A percentile compares a stretch with the other conserved stretches of the same genome.
Evolutionary conservation across 2,113 vertebrate species (phyloP).

Genomic region (Canis aureus): DNA sequence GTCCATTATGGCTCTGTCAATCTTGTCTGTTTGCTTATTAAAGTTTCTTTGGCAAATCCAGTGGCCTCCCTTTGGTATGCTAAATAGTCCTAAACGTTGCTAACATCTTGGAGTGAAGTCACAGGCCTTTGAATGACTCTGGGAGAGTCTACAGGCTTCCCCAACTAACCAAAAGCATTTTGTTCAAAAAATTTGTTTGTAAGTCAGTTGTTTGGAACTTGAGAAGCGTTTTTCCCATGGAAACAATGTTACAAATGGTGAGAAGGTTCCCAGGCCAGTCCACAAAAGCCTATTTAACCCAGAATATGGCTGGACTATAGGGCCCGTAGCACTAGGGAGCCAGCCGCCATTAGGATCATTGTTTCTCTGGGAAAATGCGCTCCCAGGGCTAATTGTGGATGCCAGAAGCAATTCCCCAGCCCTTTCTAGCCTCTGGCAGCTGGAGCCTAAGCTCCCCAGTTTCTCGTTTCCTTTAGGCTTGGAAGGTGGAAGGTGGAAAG

Average conservation of each 20-base stretch:
- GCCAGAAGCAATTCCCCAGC: neutral
- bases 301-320: conserved; percentile 65
- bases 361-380: conserved; percentile 73
- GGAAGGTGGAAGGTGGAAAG: conserved; percentile 14
- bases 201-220: conserved; percentile 75
- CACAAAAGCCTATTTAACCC: conserved; percentile 75
- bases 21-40: conserved; percentile 74
- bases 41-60: conserved; percentile 62
- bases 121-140: conserved; percentile 75
- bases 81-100: conserved; percentile 66
- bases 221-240: conserved; percentile 74
- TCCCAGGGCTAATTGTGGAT: conserved; percentile 69
- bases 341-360: conserved; percentile 60
- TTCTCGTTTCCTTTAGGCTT: conserved; percentile 34
- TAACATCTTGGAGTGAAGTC: conserved; percentile 75
- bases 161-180: conserved; percentile 64
- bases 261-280: conserved; percentile 67
- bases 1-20: conserved; percentile 75
- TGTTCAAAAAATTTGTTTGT: conserved; percentile 75
- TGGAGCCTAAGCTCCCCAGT: neutral
- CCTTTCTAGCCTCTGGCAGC: conserved; percentile 48
- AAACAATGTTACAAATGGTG: conserved; percentile 75
- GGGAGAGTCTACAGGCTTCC: conserved; percentile 51
- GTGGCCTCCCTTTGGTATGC: conserved; percentile 74
- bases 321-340: conserved; percentile 7